Conservation (phyloP, 1,140 invertebrate species). For the Procambarus virginalis region DNA sequence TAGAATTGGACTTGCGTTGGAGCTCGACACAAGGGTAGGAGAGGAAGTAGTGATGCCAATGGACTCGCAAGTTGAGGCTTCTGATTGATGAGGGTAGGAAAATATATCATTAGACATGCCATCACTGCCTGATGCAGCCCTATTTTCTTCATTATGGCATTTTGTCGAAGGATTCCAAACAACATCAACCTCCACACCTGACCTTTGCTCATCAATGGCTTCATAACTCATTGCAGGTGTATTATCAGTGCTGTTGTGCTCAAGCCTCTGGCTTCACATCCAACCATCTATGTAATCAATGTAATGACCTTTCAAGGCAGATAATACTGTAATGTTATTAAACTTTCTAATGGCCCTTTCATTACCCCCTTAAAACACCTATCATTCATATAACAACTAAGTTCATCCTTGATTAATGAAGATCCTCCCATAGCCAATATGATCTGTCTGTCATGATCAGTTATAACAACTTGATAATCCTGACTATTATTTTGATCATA, state of each 20-base stretch:
- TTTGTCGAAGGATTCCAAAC: background rate
- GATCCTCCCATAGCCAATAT: constrained; percentile 1
- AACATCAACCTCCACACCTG: background rate
- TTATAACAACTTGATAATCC: background rate
- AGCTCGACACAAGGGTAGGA: constrained; percentile 4
- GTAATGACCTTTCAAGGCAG: background rate
- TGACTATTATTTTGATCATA: background rate
- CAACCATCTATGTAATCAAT: background rate
- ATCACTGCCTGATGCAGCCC: background rate
- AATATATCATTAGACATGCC: background rate
- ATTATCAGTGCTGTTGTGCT: background rate
- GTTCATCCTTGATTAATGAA: background rate
- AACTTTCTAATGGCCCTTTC: background rate
- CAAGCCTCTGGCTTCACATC: background rate
- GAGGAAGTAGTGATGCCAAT: constrained; percentile 2
- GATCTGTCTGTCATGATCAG: constrained; percentile 12
- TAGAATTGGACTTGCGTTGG: constrained; percentile 42
- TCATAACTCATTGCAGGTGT: background rate
- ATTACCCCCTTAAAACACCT: background rate
- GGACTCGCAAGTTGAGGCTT: background rate
- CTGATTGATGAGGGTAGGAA: constrained; percentile 24
- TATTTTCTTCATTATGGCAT: background rate
- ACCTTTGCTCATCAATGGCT: background rate
- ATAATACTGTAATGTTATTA: background rate
- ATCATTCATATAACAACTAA: background rate